Evolutionary conservation across 1,140 invertebrate species (phyloP).

Genomic region (Aphelenchoides besseyi): DNA sequence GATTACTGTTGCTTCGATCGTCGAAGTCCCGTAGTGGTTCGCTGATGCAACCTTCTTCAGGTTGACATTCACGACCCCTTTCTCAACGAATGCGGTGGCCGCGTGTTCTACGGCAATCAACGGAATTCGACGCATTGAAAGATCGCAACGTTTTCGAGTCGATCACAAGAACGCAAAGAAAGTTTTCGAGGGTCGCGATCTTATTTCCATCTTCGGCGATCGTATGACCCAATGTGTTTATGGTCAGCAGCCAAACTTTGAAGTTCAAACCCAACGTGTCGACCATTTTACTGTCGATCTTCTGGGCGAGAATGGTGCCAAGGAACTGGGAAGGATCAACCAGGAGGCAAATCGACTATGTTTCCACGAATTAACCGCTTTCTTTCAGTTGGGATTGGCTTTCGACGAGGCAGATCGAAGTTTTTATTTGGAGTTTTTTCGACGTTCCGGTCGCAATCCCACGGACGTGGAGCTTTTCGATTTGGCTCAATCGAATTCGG

Average conservation of each 20-base stretch:
- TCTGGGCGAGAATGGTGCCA: slow-evolving; percentile 27
- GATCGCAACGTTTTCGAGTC: slow-evolving; percentile 46
- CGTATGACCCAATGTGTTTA: slow-evolving; percentile 47
- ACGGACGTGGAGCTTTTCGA: slow-evolving; percentile 97
- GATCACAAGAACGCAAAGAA: not conserved
- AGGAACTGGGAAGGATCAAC: slow-evolving; percentile 38
- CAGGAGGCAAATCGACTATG: not conserved
- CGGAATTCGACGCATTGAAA: slow-evolving; percentile 46
- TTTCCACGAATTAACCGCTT: slow-evolving; percentile 29
- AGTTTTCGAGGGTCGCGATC: slow-evolving; percentile 1
- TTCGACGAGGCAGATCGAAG: slow-evolving; percentile 66
- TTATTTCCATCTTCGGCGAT: slow-evolving; percentile 51
- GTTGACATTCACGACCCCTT: slow-evolving; percentile 54
- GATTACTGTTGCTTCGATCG: not conserved
- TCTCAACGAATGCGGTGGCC: slow-evolving; percentile 56
- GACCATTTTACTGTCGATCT: slow-evolving; percentile 25
- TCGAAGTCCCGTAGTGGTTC: not conserved
- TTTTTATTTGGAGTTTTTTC: slow-evolving; percentile 66
- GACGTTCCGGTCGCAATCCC: slow-evolving; percentile 81
- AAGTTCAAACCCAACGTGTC: slow-evolving; percentile 10
- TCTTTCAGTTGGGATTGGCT: slow-evolving; percentile 59
- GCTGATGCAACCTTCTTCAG: slow-evolving; percentile 26
- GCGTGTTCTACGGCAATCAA: slow-evolving; percentile 42
- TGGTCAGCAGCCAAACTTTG: slow-evolving; percentile 12
- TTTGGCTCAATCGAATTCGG: slow-evolving; percentile 87